Base-by-base conservation (phyloP, 2,888 invertebrate species). In the Agrochola macilenta region DNA sequence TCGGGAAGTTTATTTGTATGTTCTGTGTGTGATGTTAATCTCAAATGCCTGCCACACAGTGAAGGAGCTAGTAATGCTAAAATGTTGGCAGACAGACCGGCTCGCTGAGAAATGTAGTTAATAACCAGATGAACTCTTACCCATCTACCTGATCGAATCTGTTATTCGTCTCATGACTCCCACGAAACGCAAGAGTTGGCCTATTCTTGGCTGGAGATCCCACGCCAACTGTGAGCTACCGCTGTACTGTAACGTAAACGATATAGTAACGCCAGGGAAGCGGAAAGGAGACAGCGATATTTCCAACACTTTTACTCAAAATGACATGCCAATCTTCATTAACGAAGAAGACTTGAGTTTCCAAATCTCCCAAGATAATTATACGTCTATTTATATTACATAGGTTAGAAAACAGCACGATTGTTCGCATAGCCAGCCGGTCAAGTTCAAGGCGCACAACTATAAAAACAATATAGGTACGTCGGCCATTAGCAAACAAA, bases 361-460 rank as follows among this genome's bases (percentile, higher is more conserved):
- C 39, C 35, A 60, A 84, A 75, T 71, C 58, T 54, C 20, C 12
- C 2, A 69, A 74, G 49, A 77, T 63, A 66, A 74, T 72, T 43
- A 66, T 23, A 71, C 26, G 46, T 65, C 43, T 84, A 74, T 61
- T 81, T 57, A 75, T 58, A 65, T 66, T 57, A 66, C 58, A 39
- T 64, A 61, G 64, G 30, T 76, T 78, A 61, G 54, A 77, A 78
- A 80, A 77, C 77, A 76, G 74, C 66, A 60, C 76, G 69, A 77
- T 72, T 73, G 73, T 78, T 76, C 73, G 70, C 75, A 71, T 73
- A 58, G 81, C 65, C 58, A 49, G 81, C 82, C 87, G 88, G 91
- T 89, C 91, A 91, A 90, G 91, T 91, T 89, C 90, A 91, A 91
- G 91, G 91, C 77, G 74, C 66, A 69, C 78, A 63, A 69, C 72